Evolutionary conservation across 92 coral and sea anemone genomes (phyloP), one percentile per base, ranked within the genome.

Genomic region (Porites divaricata): DNA sequence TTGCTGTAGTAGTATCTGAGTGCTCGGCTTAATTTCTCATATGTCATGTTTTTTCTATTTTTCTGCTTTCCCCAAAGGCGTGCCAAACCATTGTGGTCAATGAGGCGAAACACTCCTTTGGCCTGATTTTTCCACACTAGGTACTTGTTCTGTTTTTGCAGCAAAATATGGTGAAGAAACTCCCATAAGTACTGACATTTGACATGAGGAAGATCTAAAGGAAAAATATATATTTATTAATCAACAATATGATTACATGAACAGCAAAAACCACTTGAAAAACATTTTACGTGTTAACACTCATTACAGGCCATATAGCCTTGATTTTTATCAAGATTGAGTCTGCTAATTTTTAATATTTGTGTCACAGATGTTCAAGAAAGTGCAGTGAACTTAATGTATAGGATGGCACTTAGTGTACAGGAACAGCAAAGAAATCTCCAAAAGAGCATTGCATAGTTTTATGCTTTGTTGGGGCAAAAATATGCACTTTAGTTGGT

Each of bases 131-230:
- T 95, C 99, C 99, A 97, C 52, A 87, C 95, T 70, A 97, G 95
- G 91, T 91, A 95, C 52, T 93, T 72, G 81, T 93, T 89, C 41
- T 95, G 92, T 63, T 91, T 88, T 83, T 91, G 83, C 53, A 87
- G 77, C 24, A 97, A 89, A 28, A 97, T 89, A 19, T 87, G 92
- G 70, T 97, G 99, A 24, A 97, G 90, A 64, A 97, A 97, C 58
- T 97, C 99, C 99, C 99, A 97, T 14, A 97, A 84, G 79, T 74
- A 97, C 68, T 97, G 99, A 75, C 99, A 97, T 15, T 90, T 88
- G 24, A 92, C 82, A 62, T 82, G 86, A 10, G 95, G 84, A 25
- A 77, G 71, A 62, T 90, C 93, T 91, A 51, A 8, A 69, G 16
- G 72, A 24, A 23, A 67, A 45, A 10, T 35, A 35, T 35, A 35